Percentiles rank a stretch among this genome's conserved stretches.
Evolutionary conservation across 2,797 vertebrate species (phyloP).

Genomic region (Triplophysa yarkandensis): DNA sequence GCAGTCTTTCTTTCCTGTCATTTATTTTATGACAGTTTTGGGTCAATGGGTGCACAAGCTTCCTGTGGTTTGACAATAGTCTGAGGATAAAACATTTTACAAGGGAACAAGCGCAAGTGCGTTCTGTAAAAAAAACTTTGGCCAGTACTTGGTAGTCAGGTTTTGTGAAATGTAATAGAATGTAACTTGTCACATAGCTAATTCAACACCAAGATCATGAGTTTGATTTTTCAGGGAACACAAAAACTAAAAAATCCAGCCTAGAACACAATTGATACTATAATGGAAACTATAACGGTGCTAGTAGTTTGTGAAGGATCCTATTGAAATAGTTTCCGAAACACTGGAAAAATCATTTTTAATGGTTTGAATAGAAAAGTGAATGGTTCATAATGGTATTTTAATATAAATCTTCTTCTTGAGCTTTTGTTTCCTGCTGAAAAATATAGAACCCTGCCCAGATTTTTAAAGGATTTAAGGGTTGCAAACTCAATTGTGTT

Average conservation of each 20-base stretch:
- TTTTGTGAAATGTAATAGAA: not conserved
- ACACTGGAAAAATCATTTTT: too few relatives aligned
- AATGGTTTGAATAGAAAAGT: too few relatives aligned
- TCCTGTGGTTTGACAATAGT: not conserved
- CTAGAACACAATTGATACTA: too few relatives aligned
- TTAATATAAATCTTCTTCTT: too few relatives aligned
- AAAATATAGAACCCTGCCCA: too few relatives aligned
- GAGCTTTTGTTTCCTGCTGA: too few relatives aligned
- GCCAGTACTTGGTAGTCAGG: not conserved
- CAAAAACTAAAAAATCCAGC: not conserved
- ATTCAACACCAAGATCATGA: not conserved
- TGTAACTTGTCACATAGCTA: not conserved
- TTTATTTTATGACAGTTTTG: conserved; percentile 12
- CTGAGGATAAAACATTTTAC: conserved; percentile 1
- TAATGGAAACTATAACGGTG: too few relatives aligned
- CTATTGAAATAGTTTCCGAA: too few relatives aligned
- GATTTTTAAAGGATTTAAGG: too few relatives aligned
- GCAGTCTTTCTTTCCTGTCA: not conserved
- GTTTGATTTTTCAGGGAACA: not conserved
- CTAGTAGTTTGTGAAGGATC: too few relatives aligned
- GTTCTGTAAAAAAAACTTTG: conserved; percentile 4
- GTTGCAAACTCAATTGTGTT: too few relatives aligned
- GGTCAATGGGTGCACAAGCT: not conserved
- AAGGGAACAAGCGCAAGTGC: not conserved
- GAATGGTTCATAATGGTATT: too few relatives aligned